Evolutionary conservation across 2,888 invertebrate species (phyloP).

Genomic region (Plagodis dolabraria): DNA sequence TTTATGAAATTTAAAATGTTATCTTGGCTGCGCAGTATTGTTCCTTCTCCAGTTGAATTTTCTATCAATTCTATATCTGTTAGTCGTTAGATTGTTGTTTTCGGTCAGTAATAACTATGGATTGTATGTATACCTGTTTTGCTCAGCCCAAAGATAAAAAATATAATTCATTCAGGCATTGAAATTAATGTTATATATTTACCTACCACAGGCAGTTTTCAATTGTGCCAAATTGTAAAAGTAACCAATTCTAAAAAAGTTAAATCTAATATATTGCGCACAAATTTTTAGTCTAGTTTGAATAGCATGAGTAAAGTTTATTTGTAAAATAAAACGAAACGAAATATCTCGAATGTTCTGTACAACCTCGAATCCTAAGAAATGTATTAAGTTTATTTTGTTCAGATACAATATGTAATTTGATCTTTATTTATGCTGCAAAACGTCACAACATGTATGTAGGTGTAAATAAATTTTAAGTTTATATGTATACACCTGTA

Average conservation of each 20-base stretch:
- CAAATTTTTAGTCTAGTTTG: slow-evolving; percentile 4
- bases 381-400: slow-evolving; percentile 38
- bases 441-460: slow-evolving; percentile 81
- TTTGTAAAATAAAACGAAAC: slow-evolving; percentile 31
- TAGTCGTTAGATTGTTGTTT: slow-evolving; percentile 59
- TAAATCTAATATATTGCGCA: slow-evolving; percentile 23
- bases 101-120: slow-evolving; percentile 65
- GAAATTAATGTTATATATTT: slow-evolving; percentile 30
- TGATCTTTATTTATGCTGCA: slow-evolving; percentile 63
- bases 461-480: slow-evolving; percentile 83
- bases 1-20: slow-evolving; percentile 36
- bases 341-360: slow-evolving; percentile 41
- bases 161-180: slow-evolving; percentile 49
- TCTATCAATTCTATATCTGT: slow-evolving; percentile 56
- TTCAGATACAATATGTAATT: slow-evolving; percentile 41
- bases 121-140: slow-evolving; percentile 47
- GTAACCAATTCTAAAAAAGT: slow-evolving; percentile 40
- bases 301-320: slow-evolving; percentile 2
- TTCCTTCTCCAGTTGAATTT: slow-evolving; percentile 44
- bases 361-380: slow-evolving; percentile 42
- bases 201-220: slow-evolving; percentile 46
- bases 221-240: slow-evolving; percentile 73
- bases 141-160: slow-evolving; percentile 63
- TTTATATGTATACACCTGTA: slow-evolving; percentile 83
- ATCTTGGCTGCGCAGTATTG: slow-evolving; percentile 30